Evolutionary conservation across 2,113 vertebrate genomes (phyloP), one percentile per base, ranked within the genome.

Genomic region (Nipponia nippon): DNA sequence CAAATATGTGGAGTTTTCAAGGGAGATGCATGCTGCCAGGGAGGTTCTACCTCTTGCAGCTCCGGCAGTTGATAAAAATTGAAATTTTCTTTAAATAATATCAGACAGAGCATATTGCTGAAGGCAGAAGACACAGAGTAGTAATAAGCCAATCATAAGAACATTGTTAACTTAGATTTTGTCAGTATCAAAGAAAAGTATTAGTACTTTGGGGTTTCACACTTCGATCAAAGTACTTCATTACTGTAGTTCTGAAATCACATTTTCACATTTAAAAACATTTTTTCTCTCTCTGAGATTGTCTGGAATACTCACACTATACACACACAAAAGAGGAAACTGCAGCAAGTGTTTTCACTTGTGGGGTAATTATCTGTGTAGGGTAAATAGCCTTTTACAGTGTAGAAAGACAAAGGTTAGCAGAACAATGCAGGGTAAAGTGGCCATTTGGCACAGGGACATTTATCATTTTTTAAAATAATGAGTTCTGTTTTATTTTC

Each of bases 341-440:
- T 46, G 58, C 71, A 93, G 75, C 70, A 97, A 94, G 79, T 59
- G 49, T 83, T 94, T 95, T 96, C 83, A 83, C 44, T 93, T 88
- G 84, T 83, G 58, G 66, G 36, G 29, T 90, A 95, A 95, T 95
- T 78, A 92, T 93, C 75, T 63, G 38, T 65, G 62, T 47, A 72
- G 66, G 82, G 66, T 79, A 94, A 96, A 93, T 26, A 94, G 90
- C 25, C 63, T 75, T 95, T 63, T 65, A 30, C 47, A 80, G 62
- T n/a, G 40, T n/a, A 79, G 70, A 87, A 93, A 93, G 75, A 94
- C 52, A 79, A 84, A 83, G 36, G 62, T 69, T 92, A 77, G 79
- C 71, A 86, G 71, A 92, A 95, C 56, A 88, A 90, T 79, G 56
- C 69, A 71, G 61, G 44, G 32, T 50, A 92, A 94, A 94, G 61